Evolutionary conservation across 2,113 vertebrate genomes (phyloP), one percentile per base, ranked within the genome.

Genomic region (Rhynchomys soricoides): DNA sequence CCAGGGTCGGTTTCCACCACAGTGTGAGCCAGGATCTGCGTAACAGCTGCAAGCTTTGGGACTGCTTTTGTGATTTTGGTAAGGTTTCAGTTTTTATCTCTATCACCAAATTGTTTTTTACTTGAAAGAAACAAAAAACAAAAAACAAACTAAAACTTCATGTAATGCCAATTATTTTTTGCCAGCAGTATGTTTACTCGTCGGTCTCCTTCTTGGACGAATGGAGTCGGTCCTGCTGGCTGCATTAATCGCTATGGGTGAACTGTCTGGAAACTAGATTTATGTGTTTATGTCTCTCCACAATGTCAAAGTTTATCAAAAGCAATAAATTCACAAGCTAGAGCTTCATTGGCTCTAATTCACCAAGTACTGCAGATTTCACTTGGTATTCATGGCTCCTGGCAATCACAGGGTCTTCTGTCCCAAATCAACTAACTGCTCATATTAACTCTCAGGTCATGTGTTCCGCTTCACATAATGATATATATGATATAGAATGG

Each of bases 381-480:
- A 57, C 21, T 81, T 31, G 55, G 52, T 48, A 48, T 52, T 26
- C n/a, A 22, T 34, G 52, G 75, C 0, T 17, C 12, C 17, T 37
- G 66, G 29, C 50, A 57, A 45, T 7, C 29, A 37, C 31, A 13
- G n/a, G 26, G 0, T 43, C 11, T 82, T 57, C 40, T 43, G 19
- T 71, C n/a, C 26, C 17, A 40, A 4, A 34, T 29, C 24, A 40
- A 15, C 43, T 43, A 62, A 15, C 29, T 31, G 40, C 7, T 45
- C 9, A 19, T 50, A 24, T 70, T 21, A 50, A 26, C 24, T 59
- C 86, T 57, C 16, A 7, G 45, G 37, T 26, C 68, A 57, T 37
- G 7, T 2, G 3, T 29, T 40, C 12, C 5, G 29, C n/a, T 57
- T 11, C n/a, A 55, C 8, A 55, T 1, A 40, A 3, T 48, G 13